Evolutionary conservation across 2,113 vertebrate genomes (phyloP), one percentile per base, ranked within the genome.

Genomic region (Uria lomvia): DNA sequence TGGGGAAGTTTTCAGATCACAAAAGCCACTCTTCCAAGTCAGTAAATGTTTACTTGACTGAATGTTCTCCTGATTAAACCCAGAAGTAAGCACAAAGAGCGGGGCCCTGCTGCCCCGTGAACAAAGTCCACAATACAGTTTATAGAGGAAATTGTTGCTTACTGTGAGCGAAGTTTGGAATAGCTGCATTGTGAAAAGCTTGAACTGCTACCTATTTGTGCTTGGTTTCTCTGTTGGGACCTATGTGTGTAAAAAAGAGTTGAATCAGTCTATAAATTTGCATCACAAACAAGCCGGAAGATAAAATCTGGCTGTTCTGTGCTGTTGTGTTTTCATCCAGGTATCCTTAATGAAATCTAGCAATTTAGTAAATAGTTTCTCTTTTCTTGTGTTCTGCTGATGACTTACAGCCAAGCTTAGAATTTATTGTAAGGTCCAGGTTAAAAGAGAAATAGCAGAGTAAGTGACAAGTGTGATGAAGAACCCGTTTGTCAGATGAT

Each of bases 401-500:
- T 53, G 53, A 67, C 27, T 94, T 74, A 45, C 24, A 65, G 52
- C 42, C 67, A 55, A 45, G 80, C 38, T 55, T 47, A 78, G 47
- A 80, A 81, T 91, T 55, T 52, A 85, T 77, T 73, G 63, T 77
- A 74, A 90, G 68, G 71, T 58, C 84, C 79, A 86, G 40, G 68
- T 82, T 94, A 95, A 95, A 95, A 86, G 73, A 88, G 89, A 96
- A 97, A 90, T 20, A 75, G 68, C 40, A 47, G 74, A 91, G n/a
- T 56, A 75, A 90, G 52, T 56, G 87, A 86, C 70, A 84, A 89
- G 26, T 87, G 65, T 86, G 89, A 92, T 78, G 55, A 74, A 94
- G 78, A 95, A 34, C 18, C 5, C 1, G n/a, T 68, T 84, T 95
- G 71, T 75, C 87, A 86, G 72, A 68, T 85, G 67, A 71, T 94